Base-by-base conservation (phyloP, 2,113 vertebrate genomes). In the Symphodus melops region DNA sequence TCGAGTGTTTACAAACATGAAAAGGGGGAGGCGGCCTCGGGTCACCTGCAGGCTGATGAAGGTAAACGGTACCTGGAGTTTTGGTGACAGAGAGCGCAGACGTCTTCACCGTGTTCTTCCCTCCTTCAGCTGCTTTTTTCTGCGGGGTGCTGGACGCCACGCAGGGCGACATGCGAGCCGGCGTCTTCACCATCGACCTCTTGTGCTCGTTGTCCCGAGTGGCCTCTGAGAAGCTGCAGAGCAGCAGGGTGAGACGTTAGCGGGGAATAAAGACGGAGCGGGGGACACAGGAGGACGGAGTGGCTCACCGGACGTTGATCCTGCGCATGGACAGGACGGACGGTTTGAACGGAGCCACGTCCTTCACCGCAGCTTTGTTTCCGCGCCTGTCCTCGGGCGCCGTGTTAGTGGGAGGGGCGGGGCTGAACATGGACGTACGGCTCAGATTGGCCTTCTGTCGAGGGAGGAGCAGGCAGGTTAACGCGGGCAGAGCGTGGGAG, bases 151-250 rank as follows among this genome's bases (percentile, higher is more conserved):
- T 84, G 0, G 81, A 68, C 4, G 86, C 53, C 64, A 93, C 4
- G 2, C 84, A 86, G 0, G 90, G 88, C 28, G 96, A 95, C 95
- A 94, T 94, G 75, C 96, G 94, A 41, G 95, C 94, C 0, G 97
- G 98, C 8, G 96, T 99, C 92, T 98, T 99, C 72, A 92, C 88
- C 76, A 96, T 81, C 9, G 96, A 96, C 8, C 77, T 92, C 71
- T 99, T 98, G 39, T 95, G 86, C 64, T 96, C 96, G 10, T 97
- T 98, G 75, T 97, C 96, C 61, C 88, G 89, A 16, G 96, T 97
- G n/a, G 95, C 86, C 68, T 96, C 93, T 0, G 96, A 95, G 86
- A 99, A 99, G 76, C 98, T 99, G 75, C 39, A 56, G 1, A 23
- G 2, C 61, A 36, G 56, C 44, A 25, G 9, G 8, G 39, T 9